Conservation (phyloP, 1,140 invertebrate species). For the Oreohelix idahoensis region DNA sequence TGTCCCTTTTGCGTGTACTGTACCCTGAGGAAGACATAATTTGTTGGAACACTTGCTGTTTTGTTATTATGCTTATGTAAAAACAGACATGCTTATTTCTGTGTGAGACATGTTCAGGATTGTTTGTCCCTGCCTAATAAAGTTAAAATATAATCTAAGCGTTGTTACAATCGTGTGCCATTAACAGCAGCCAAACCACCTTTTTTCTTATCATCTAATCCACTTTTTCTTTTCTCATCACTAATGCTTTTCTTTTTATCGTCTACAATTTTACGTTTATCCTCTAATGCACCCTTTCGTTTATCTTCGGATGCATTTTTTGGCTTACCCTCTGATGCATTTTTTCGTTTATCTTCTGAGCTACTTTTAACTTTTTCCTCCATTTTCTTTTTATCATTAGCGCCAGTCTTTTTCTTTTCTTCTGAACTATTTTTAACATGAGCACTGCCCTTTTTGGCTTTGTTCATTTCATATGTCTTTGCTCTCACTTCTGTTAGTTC, state of each 20-base stretch:
- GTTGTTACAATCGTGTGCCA: too few relatives aligned
- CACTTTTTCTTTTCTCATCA: slow-evolving; percentile 16
- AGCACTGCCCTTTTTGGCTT: neutral
- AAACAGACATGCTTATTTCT: too few relatives aligned
- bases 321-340: neutral
- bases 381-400: slow-evolving; percentile 26
- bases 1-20: too few relatives aligned
- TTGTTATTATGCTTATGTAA: too few relatives aligned
- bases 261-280: slow-evolving; percentile 7
- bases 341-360: slow-evolving; percentile 6
- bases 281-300: neutral
- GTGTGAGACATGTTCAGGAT: too few relatives aligned
- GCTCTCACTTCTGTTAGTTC: slow-evolving; percentile 52
- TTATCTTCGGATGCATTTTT: slow-evolving; percentile 15
- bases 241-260: neutral
- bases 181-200: neutral
- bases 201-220: slow-evolving; percentile 5
- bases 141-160: too few relatives aligned
- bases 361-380: slow-evolving; percentile 4
- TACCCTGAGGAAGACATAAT: too few relatives aligned
- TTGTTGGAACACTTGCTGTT: too few relatives aligned
- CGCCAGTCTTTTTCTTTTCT: neutral
- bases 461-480: slow-evolving; percentile 20
- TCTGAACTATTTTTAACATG: slow-evolving; percentile 1
- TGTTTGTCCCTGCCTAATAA: too few relatives aligned